phyloP scores from a whole-genome alignment of 1,140 invertebrate species.

The Gryon sp. region DNA sequence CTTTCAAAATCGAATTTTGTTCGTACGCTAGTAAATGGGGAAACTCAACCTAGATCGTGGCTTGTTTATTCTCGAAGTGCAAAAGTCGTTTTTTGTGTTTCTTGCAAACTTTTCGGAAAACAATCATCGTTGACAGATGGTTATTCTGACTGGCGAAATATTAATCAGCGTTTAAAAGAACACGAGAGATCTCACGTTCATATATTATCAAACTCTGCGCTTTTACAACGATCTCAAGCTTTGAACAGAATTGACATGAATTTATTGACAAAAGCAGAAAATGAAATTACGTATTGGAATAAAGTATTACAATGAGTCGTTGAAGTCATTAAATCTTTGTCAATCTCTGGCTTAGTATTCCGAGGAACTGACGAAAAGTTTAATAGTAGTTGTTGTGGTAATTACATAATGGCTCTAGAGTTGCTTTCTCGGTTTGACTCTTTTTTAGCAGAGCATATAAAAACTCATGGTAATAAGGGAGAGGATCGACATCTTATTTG shows the following conservation, averaged over 20 bases:
- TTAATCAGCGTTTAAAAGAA: slow-evolving; percentile 35
- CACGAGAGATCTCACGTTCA: slow-evolving; percentile 32
- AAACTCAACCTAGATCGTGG: slow-evolving; percentile 28
- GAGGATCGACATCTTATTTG: no score
- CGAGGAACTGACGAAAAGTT: slow-evolving; percentile 52
- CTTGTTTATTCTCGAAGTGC: slow-evolving; percentile 34
- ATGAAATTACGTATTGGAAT: slow-evolving; percentile 44
- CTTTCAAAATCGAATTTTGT: slow-evolving; percentile 37
- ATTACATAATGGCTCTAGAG: slow-evolving; percentile 59
- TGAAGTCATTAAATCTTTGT: slow-evolving; percentile 50
- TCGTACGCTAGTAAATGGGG: slow-evolving; percentile 32
- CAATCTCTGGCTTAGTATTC: slow-evolving; percentile 56
- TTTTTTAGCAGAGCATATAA: no score
- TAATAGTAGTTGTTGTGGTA: slow-evolving; percentile 40
- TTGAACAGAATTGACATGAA: slow-evolving; percentile 1
- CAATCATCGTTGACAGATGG: slow-evolving; percentile 20
- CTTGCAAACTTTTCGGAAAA: slow-evolving; percentile 20
- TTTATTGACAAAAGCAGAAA: slow-evolving; percentile 22
- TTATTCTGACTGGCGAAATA: slow-evolving; percentile 30
- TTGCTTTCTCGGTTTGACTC: slow-evolving; percentile 56
- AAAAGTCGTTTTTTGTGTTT: slow-evolving; percentile 24
- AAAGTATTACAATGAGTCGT: slow-evolving; percentile 40
- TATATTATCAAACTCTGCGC: slow-evolving; percentile 4
- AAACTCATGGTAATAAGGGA: no score
- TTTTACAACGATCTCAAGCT: slow-evolving; percentile 16